Base-by-base conservation (phyloP, 2,888 invertebrate genomes). In the Lucinisca nassula region DNA sequence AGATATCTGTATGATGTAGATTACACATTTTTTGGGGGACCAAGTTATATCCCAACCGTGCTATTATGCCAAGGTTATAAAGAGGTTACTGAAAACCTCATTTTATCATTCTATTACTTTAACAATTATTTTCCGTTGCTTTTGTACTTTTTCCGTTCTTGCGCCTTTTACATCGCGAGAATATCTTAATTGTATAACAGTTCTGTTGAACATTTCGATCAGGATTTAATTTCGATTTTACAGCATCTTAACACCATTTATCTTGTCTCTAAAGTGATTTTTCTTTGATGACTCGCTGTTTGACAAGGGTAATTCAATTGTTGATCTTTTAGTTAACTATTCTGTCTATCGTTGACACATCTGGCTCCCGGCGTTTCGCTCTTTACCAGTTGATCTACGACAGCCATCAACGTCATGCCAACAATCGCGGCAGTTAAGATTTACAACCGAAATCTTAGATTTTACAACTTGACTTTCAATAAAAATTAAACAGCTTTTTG, bases 301-400 rank as follows among this genome's bases (percentile, higher is more conserved):
- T 58, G 45, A 82, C 82, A 86, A 86, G 67, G 12, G 35, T 67
- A 67, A 67, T 35, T 67, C 67, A 67, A 67, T 67, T 67, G 67
- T 67, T 67, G 67, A 67, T 67, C 35, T 67, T 67, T 30, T 35
- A 67, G 67, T 67, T 30, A 67, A 67, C 67, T 67, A 82, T 76
- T 70, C 73, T 76, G 55, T 32, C 81, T 82, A 86, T 86, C 86
- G 51, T 40, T 86, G 86, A 86, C 86, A 86, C 82, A 86, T 86
- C 82, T 49, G 67, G 58, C 79, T 70, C 72, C 35, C 30, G 82
- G 79, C 40, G 74, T 17, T 40, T n/a, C 10, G 27, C 74, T 74
- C 67, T 4, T 58, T 27, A 58, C 58, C 27, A 58, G 27, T 58
- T 58, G 58, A 58, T 67, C 67, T 67, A 67, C 67, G 67, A 35